Evolutionary conservation across 2,113 vertebrate species (phyloP).

Genomic region (Nothoprocta perdicaria): DNA sequence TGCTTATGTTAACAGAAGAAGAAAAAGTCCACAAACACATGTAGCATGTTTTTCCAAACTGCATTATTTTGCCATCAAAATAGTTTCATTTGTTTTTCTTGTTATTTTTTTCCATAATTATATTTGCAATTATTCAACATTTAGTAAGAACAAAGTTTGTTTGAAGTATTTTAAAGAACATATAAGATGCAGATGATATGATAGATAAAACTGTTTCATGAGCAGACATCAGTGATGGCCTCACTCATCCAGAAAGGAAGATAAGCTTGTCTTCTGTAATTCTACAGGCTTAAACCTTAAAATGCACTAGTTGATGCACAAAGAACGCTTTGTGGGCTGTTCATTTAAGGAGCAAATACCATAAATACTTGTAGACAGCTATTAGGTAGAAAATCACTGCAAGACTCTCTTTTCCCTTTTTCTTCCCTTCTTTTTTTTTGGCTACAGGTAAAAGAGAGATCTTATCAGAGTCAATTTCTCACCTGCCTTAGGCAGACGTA

Average conservation of each 20-base stretch:
- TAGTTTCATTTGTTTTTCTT: not conserved
- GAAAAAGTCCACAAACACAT: not conserved
- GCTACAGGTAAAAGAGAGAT: conserved; percentile 87
- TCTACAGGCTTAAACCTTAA: conserved; percentile 51
- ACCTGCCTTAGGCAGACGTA: conserved; percentile 86
- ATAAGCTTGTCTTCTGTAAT: conserved; percentile 67
- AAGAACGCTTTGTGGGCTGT: conserved; percentile 73
- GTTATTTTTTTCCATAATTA: not conserved
- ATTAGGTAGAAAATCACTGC: conserved; percentile 82
- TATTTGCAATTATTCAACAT: not conserved
- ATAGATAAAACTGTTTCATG: conserved; percentile 27
- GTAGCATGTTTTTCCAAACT: not conserved
- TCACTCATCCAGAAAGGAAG: conserved; percentile 55
- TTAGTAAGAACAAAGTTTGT: not conserved
- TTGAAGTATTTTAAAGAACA: not conserved
- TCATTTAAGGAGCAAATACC: conserved; percentile 79
- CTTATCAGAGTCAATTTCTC: conserved; percentile 88
- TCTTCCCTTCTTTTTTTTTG: conserved; percentile 61
- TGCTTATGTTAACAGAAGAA: not conserved
- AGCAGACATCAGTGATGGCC: conserved; percentile 47
- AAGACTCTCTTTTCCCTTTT: conserved; percentile 57
- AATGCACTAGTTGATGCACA: conserved; percentile 58
- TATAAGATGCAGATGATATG: not conserved
- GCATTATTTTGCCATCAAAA: not conserved
- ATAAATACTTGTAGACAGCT: conserved; percentile 84